Conservation (phyloP, 2,888 invertebrate species). For the Lycia hirtaria region DNA sequence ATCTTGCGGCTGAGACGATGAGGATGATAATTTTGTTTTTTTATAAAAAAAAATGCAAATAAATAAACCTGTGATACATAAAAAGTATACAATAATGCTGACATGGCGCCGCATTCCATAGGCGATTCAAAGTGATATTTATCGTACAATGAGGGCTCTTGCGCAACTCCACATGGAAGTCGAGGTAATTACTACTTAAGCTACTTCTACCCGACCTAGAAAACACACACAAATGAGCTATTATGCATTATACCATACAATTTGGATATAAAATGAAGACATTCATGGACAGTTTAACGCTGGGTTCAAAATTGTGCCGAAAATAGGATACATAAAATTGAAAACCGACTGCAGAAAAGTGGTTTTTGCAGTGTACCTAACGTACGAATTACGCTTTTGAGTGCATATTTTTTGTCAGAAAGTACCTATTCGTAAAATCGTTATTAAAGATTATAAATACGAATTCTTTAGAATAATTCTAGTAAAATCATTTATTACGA, state of each 20-base stretch:
- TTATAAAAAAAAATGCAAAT: background rate
- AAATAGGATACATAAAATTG: no score
- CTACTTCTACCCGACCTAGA: constrained; percentile 61
- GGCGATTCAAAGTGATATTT: constrained; percentile 68
- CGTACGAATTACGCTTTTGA: no score
- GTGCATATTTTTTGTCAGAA: no score
- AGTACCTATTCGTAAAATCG: no score
- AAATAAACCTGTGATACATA: background rate
- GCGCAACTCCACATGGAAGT: constrained; percentile 47
- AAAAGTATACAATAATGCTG: constrained; percentile 17
- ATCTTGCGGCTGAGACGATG: no score
- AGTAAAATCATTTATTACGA: no score
- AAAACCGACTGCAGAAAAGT: no score
- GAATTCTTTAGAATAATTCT: no score
- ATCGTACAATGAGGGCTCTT: constrained; percentile 64
- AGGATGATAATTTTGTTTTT: no score
- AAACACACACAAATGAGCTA: constrained; percentile 55
- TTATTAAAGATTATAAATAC: no score
- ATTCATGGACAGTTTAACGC: constrained; percentile 7
- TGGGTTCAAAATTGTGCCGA: no score
- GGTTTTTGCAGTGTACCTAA: no score
- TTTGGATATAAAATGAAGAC: constrained; percentile 6
- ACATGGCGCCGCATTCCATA: constrained; percentile 52
- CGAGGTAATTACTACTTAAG: constrained; percentile 44
- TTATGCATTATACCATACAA: constrained; percentile 36